Base-by-base conservation (phyloP, 2,113 vertebrate species). In the Pseudolaguvia tuberculata region DNA sequence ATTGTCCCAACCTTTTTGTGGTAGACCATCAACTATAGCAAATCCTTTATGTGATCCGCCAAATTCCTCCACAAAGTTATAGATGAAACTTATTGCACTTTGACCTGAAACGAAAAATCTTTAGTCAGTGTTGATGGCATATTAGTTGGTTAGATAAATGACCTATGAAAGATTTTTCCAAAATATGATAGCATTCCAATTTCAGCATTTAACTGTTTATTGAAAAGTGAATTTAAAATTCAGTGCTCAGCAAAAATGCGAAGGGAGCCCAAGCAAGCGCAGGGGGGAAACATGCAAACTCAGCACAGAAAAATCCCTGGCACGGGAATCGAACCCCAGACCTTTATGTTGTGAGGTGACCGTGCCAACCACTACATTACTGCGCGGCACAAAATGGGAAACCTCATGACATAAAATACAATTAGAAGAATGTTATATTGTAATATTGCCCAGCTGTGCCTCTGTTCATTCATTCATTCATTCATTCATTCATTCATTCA, bases 21-120 rank as follows among this genome's bases (percentile, higher is more conserved):
- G 90, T 45, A 78, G 85, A 6, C 89, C 88, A 57, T 82, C 85
- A 62, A 90, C 78, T 18, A 83, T 58, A 50, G 86, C 88, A 42
- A 86, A 88, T 50, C 90, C 88, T 75, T 89, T 82, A 66, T 91
- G 90, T 48, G 88, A 87, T 76, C 88, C 90, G n/a, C 27, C 10
- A 55, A 90, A 91, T 11, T 70, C 75, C 74, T 88, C 88, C 79
- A 91, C 89, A 81, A 91, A 91, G 73, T 88, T 70, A 72, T 91
- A 91, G 55, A 90, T 86, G n/a, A 90, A 91, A 23, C 82, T 83
- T 53, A 88, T 86, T 0, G 77, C 77, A 76, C 87, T 91, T 73
- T 91, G 90, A 18, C 88, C 89, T 90, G 75, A 35, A 81, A 79
- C 69, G 56, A 62, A 18, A 61, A 39, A 39, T 13, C 10, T 42